A percentile compares a stretch with the other conserved stretches of the same genome.
These are phyloP conservation scores for Mimachlamys varia DNA, from an alignment of 2,888 invertebrate species.

Conservation along the genomic window DNA sequence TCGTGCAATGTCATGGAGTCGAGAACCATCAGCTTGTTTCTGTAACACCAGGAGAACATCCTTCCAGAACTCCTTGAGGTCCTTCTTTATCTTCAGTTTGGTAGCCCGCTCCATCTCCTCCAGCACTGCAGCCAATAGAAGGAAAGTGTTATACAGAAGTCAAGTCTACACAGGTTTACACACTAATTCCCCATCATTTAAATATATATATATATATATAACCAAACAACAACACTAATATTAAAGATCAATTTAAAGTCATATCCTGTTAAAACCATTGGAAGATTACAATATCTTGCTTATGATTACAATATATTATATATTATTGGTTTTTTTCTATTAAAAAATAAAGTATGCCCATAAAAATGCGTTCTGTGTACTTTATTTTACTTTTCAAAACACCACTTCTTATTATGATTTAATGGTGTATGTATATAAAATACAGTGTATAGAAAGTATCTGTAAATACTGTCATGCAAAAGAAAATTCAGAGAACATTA, in stretches of 20 bases:
- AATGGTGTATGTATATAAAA: no score
- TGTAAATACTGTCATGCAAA: no score
- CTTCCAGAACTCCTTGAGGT: constrained; percentile 77
- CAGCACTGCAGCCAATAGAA: constrained; percentile 54
- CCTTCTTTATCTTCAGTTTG: constrained; percentile 62
- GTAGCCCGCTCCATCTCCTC: constrained; percentile 70
- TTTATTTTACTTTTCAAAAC: neutral
- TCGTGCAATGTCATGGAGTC: constrained; percentile 76
- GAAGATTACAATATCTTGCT: no score
- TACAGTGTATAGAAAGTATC: no score
- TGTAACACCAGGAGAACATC: constrained; percentile 74
- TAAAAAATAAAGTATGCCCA: no score
- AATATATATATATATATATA: no score
- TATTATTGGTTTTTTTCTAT: no score
- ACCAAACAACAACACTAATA: neutral
- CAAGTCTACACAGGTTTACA: neutral
- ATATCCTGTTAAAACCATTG: no score
- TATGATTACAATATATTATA: neutral
- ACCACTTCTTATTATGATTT: no score
- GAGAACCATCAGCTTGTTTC: constrained; percentile 68
- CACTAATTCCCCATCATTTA: neutral
- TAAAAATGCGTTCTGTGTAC: no score
- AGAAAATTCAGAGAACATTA: no score
- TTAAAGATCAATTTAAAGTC: no score
- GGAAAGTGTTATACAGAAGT: neutral